Percentiles rank a stretch among this genome's conserved stretches.
Evolutionary conservation across 2,113 vertebrate species (phyloP).

Genomic region (Coracopsis vasa): DNA sequence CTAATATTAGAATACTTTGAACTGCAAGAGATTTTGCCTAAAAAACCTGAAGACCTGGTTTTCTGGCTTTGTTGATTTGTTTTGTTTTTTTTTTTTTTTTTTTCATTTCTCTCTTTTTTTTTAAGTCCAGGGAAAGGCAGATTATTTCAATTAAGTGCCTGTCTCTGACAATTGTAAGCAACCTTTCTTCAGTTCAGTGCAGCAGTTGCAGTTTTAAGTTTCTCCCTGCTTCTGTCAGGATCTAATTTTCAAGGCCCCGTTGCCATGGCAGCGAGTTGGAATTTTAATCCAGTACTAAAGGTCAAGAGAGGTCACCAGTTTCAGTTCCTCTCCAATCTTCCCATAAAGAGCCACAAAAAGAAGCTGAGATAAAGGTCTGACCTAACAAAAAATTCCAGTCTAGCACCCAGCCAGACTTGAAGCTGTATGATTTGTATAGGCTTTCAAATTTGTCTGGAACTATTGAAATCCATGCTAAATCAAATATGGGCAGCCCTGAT

Average conservation of each 20-base stretch:
- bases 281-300: conserved; percentile 80
- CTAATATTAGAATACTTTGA: background rate
- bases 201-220: conserved; percentile 68
- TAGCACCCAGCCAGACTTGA: conserved; percentile 32
- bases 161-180: conserved; percentile 60
- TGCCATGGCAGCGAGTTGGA: conserved; percentile 74
- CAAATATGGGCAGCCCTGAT: background rate
- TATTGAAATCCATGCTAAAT: conserved; percentile 43
- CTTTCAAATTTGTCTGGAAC: conserved; percentile 46
- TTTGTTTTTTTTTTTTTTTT: background rate
- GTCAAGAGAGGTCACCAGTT: conserved; percentile 73
- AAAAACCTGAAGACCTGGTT: background rate
- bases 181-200: conserved; percentile 67
- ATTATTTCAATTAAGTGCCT: conserved; percentile 76
- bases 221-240: conserved; percentile 68
- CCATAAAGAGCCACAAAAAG: conserved; percentile 60
- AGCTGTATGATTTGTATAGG: conserved; percentile 25
- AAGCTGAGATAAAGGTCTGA: conserved; percentile 51
- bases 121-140: conserved; percentile 21
- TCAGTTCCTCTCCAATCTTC: conserved; percentile 72
- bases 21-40: conserved; percentile 18
- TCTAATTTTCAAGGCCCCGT: conserved; percentile 76
- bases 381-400: conserved; percentile 52
- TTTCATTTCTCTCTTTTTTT: background rate
- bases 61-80: background rate